Conservation (phyloP, 1,140 invertebrate species). For the Euglossa dilemma region DNA sequence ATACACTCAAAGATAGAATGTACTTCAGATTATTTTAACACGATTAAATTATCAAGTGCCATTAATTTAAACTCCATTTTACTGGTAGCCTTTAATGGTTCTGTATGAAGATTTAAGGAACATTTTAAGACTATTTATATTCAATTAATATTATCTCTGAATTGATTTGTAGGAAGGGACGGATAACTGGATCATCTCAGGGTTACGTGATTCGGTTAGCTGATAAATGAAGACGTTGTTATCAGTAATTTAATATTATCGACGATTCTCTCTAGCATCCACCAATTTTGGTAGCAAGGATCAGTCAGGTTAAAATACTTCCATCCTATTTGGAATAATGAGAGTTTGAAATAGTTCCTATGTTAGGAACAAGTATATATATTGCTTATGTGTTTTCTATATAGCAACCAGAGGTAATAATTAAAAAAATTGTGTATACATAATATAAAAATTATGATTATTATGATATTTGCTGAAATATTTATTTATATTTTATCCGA, state of each 20-base stretch:
- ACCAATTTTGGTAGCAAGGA: conserved; percentile 1
- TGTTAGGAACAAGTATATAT: neutral
- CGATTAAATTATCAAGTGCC: too few relatives aligned
- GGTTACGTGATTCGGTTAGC: conserved; percentile 44
- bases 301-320: neutral
- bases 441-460: too few relatives aligned
- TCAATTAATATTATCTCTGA: conserved; percentile 43
- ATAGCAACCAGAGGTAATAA: too few relatives aligned
- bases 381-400: neutral
- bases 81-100: neutral
- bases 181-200: conserved; percentile 38
- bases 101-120: neutral
- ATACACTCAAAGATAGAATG: neutral
- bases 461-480: neutral
- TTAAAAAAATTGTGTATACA: too few relatives aligned
- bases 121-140: conserved; percentile 23
- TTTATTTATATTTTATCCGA: neutral
- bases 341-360: too few relatives aligned
- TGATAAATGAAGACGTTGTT: conserved; percentile 53
- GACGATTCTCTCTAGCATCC: conserved; percentile 2
- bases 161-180: conserved; percentile 15
- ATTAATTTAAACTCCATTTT: neutral
- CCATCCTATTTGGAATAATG: too few relatives aligned
- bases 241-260: conserved; percentile 46
- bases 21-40: neutral